phyloP scores from a whole-genome alignment of 2,888 invertebrate genomes.

The Stomorhina lunata region DNA sequence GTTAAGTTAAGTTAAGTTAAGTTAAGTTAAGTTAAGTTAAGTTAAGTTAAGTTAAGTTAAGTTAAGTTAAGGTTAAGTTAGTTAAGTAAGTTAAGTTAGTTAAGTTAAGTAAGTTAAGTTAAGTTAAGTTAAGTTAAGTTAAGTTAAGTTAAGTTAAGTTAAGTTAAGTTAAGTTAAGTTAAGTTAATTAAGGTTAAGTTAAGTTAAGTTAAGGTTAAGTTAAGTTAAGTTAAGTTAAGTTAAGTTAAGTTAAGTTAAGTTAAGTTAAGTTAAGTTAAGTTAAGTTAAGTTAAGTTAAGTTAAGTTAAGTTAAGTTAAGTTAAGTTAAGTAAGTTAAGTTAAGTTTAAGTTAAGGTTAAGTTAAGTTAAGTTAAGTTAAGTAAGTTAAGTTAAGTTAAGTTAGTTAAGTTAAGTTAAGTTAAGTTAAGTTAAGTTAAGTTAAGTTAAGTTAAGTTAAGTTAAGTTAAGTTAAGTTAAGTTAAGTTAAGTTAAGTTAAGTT shows the following conservation, averaged over 20 bases:
- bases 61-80: background rate
- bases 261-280: no score
- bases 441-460: background rate
- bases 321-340: background rate
- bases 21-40: background rate
- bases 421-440: background rate
- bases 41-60: background rate
- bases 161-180: background rate
- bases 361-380: background rate
- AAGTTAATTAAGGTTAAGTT: background rate
- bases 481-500: background rate
- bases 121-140: background rate
- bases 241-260: background rate
- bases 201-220: background rate
- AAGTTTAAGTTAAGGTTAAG: no score
- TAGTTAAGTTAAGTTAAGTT: background rate
- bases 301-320: background rate
- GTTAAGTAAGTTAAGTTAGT: background rate
- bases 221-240: background rate
- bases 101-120: no score
- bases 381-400: background rate
- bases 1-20: background rate
- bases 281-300: background rate
- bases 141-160: background rate
- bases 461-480: background rate